Base-by-base conservation (phyloP, 2,797 vertebrate genomes). In the Enteromius thamalakanensis region DNA sequence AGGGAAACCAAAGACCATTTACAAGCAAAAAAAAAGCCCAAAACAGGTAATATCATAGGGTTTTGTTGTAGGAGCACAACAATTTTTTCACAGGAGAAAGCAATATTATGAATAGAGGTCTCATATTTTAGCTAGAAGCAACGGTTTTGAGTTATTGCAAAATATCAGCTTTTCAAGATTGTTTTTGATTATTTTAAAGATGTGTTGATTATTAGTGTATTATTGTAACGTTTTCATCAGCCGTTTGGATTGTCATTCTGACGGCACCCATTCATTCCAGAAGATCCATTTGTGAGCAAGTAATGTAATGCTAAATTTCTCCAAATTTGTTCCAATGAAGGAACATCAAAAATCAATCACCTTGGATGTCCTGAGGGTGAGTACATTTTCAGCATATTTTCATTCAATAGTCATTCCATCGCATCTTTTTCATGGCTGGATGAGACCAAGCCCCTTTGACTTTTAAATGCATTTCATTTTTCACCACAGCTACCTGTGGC, bases 391-490 rank as follows among this genome's bases (percentile, higher is more conserved):
- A 64, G 60, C 26, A 32, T 17, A 64, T 17, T 64, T 64, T 64
- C 26, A 29, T 32, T 64, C 17, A 49, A 65, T 71, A 68, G 34
- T 80, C n/a, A 53, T 81, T 83, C 72, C 77, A 75, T 80, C 11
- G 72, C 37, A 81, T 72, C 37, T 60, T 85, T 60, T 42, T 74
- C 47, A 49, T 4, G 69, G 53, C 64, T 79, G 65, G 49, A 84
- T 45, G n/a, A 86, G 84, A 77, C 77, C 23, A 78, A 60, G 47
- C n/a, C 55, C 26, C 60, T n/a, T 65, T 87, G 86, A 85, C 84
- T 82, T 79, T 85, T 87, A 86, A 90, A 86, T 71, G 76, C 64
- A 80, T 74, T 82, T 84, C 65, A 87, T 88, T 88, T 87, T 80
- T 89, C 85, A 86, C 74, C 29, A 47, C 67, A 70, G 85, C 83